These are phyloP conservation scores for Caenorhabditis sp. DNA, from an alignment of 2,888 invertebrate genomes.

Conservation along the genomic window DNA sequence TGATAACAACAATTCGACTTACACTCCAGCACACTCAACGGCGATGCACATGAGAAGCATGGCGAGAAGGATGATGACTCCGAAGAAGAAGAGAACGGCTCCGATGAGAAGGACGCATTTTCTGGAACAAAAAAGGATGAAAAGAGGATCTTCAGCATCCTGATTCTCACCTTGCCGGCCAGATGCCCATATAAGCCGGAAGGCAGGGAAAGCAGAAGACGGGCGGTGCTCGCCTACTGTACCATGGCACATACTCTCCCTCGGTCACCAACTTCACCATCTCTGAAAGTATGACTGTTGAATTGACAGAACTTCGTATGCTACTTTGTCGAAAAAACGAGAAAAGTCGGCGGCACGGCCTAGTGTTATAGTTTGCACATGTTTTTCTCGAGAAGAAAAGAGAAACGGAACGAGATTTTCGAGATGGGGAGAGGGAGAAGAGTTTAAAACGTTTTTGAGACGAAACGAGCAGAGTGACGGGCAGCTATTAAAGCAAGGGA, in stretches of 20 bases:
- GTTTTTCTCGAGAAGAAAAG: constrained; percentile 29
- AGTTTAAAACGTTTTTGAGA: constrained; percentile 18
- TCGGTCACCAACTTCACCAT: constrained; percentile 71
- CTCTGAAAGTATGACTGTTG: neutral
- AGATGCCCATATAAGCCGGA: constrained; percentile 80
- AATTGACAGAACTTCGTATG: no score
- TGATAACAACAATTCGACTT: constrained; percentile 44
- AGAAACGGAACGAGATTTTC: constrained; percentile 8
- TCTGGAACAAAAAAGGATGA: constrained; percentile 52
- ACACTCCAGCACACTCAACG: constrained; percentile 80
- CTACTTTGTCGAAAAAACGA: neutral
- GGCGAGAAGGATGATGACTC: constrained; percentile 80
- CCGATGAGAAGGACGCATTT: constrained; percentile 79
- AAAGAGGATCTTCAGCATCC: neutral
- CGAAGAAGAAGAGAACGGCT: constrained; percentile 79
- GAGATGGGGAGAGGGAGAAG: constrained; percentile 10
- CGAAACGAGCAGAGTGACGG: neutral
- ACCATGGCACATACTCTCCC: constrained; percentile 81
- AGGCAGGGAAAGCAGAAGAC: constrained; percentile 82
- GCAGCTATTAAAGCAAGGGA: neutral
- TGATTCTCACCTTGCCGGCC: constrained; percentile 78
- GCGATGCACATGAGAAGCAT: constrained; percentile 81
- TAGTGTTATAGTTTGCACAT: constrained; percentile 55
- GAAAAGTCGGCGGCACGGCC: neutral
- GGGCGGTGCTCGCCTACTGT: constrained; percentile 76